Conservation (phyloP, 2,113 vertebrate species). For the Chrysochloris asiatica region DNA sequence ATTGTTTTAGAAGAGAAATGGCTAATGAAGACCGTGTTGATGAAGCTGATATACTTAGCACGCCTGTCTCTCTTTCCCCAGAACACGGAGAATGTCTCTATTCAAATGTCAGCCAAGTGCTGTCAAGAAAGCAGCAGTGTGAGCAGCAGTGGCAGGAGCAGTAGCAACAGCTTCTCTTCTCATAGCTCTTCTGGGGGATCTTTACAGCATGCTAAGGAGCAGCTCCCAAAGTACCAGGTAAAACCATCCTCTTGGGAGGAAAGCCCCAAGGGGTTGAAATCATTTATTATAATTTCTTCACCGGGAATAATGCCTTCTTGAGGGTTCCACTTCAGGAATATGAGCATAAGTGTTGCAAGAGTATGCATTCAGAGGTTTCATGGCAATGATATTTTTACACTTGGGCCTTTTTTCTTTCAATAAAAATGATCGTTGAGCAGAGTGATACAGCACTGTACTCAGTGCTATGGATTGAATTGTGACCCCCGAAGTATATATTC, state of each 20-base stretch:
- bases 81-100: conserved; percentile 83
- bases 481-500: too few species aligned
- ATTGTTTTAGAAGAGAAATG: background rate
- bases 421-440: background rate
- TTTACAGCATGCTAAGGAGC: conserved; percentile 78
- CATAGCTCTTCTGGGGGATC: conserved; percentile 67
- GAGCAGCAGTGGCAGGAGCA: conserved; percentile 35
- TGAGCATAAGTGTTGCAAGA: background rate
- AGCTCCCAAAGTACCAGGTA: conserved; percentile 89
- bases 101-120: conserved; percentile 77
- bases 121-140: conserved; percentile 73
- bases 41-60: background rate
- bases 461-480: too few species aligned
- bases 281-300: background rate
- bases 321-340: background rate
- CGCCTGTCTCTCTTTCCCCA: conserved; percentile 67
- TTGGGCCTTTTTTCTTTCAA: background rate
- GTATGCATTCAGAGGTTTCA: background rate
- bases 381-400: background rate
- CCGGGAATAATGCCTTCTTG: background rate
- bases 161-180: conserved; percentile 74
- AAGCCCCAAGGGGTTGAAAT: rapidly evolving
- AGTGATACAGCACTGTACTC: background rate
- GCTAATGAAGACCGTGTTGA: rapidly evolving
- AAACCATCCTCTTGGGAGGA: rapidly evolving